These are phyloP conservation scores for Acipenser ruthenus DNA, from an alignment of 2,797 vertebrate species.

Conservation along the genomic window DNA sequence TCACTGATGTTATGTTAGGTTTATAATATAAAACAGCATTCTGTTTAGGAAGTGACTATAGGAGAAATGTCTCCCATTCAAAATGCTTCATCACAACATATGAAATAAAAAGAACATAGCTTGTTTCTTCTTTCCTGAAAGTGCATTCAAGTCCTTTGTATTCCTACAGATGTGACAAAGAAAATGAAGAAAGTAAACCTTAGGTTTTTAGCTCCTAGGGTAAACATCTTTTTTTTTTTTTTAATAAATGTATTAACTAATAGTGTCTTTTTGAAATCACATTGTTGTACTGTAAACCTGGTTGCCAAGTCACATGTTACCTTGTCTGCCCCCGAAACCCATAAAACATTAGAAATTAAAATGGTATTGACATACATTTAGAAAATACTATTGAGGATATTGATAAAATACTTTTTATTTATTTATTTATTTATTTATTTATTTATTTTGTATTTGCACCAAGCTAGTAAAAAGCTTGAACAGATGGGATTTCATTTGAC, in stretches of 20 bases:
- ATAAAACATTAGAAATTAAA: not conserved
- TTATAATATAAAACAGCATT: too few relatives aligned
- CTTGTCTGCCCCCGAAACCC: conserved; percentile 46
- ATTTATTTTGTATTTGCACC: not conserved
- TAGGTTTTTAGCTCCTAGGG: conserved; percentile 75
- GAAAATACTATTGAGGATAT: too few relatives aligned
- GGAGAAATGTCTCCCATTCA: too few relatives aligned
- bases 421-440: not conserved
- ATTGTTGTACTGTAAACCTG: conserved; percentile 26
- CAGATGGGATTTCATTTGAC: not conserved
- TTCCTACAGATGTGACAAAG: conserved; percentile 79
- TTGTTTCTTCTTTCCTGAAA: conserved; percentile 40
- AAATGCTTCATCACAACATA: too few relatives aligned
- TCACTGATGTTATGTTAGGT: too few relatives aligned
- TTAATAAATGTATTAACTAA: conserved; percentile 49
- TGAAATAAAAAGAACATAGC: too few relatives aligned
- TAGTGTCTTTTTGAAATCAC: conserved; percentile 40
- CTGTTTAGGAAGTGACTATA: too few relatives aligned
- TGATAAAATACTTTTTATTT: not conserved
- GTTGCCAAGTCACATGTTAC: conserved; percentile 43
- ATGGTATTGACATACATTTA: not conserved
- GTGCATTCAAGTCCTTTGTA: conserved; percentile 70
- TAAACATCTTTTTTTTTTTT: conserved; percentile 55
- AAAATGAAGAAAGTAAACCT: conserved; percentile 73
- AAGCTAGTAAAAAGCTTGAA: too few relatives aligned